These are phyloP conservation scores for Julus scanicus DNA, from an alignment of 2,888 invertebrate genomes.

Conservation along the genomic window DNA sequence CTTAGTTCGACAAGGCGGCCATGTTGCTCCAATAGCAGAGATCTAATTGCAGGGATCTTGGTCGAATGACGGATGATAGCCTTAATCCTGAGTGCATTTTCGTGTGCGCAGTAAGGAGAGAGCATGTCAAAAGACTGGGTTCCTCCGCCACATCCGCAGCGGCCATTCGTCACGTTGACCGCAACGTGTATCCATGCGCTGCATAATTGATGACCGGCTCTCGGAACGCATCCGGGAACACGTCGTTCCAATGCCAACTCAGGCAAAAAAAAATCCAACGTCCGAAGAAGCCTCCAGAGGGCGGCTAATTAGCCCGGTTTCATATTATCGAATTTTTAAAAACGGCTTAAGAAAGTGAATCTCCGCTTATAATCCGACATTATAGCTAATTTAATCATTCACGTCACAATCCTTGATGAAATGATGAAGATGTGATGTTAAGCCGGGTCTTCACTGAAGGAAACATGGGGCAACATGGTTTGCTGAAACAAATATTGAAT, in stretches of 20 bases:
- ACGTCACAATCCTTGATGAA: too few relatives aligned
- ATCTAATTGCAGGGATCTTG: not conserved
- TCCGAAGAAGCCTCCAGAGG: not conserved
- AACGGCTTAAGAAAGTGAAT: too few relatives aligned
- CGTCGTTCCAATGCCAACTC: not conserved
- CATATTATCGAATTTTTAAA: too few relatives aligned
- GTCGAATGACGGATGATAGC: not conserved
- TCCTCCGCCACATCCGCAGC: not conserved
- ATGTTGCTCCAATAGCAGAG: not conserved
- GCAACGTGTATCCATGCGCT: not conserved
- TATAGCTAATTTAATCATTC: too few relatives aligned
- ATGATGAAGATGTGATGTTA: too few relatives aligned
- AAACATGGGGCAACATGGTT: too few relatives aligned
- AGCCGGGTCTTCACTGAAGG: too few relatives aligned
- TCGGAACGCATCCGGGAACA: not conserved
- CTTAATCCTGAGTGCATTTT: constrained; percentile 19
- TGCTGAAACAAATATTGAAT: too few relatives aligned
- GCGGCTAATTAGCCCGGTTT: not conserved
- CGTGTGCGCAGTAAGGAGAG: constrained; percentile 9
- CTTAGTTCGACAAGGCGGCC: not conserved
- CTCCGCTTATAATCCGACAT: too few relatives aligned
- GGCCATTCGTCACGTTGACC: not conserved
- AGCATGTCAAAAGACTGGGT: not conserved
- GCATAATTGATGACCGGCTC: constrained; percentile 6
- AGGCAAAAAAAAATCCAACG: not conserved